Evolutionary conservation across 2,888 invertebrate species (phyloP).

Genomic region (Megastigmus dorsalis): DNA sequence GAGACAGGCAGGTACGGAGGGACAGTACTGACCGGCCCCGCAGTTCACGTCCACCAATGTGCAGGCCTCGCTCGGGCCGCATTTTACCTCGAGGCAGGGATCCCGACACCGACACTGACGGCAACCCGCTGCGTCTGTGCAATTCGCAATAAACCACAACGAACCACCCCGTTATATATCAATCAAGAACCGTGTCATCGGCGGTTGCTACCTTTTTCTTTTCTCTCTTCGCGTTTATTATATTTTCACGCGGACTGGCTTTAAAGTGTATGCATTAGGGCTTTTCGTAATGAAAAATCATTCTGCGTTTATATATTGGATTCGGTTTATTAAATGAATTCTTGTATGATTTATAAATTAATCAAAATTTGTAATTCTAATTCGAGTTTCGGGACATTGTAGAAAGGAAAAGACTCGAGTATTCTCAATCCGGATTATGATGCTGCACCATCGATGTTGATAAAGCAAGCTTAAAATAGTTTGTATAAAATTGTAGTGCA

Average conservation of each 20-base stretch:
- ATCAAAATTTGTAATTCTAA: background rate
- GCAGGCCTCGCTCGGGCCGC: constrained; percentile 68
- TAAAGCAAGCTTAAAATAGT: background rate
- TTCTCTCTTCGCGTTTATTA: too few species aligned
- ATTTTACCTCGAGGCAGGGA: constrained; percentile 73
- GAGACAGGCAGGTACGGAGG: constrained; percentile 71
- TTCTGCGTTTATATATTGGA: too few species aligned
- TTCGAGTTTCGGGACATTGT: too few species aligned
- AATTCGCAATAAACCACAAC: too few species aligned
- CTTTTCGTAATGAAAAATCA: too few species aligned
- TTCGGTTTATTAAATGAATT: too few species aligned
- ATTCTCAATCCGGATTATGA: background rate
- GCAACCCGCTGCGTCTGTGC: constrained; percentile 65
- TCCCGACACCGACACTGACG: constrained; percentile 73
- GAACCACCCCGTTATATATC: too few species aligned
- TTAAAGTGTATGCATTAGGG: background rate
- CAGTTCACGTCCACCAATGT: constrained; percentile 72
- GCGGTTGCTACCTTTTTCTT: too few species aligned
- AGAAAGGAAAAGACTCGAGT: background rate
- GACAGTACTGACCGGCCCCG: constrained; percentile 67
- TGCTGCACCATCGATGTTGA: background rate
- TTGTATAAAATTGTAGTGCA: too few species aligned
- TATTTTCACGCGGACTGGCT: too few species aligned
- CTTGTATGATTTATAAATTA: too few species aligned
- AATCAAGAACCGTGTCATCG: too few species aligned